Base-by-base conservation (phyloP, 2,888 invertebrate species). In the Sesamia inferens region DNA sequence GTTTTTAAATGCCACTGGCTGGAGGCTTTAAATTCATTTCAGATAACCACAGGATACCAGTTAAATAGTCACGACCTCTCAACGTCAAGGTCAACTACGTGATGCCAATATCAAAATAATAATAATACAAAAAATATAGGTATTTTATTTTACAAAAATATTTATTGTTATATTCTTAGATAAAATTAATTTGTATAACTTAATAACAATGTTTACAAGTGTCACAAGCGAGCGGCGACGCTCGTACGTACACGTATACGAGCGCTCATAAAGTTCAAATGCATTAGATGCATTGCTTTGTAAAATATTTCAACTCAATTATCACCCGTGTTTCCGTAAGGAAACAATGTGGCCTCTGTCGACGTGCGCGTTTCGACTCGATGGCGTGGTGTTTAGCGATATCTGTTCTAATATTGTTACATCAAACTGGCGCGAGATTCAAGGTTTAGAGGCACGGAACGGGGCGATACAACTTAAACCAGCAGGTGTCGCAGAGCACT, bases 181-280 rank as follows among this genome's bases (percentile, higher is more conserved):
- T 89, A 90, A 90, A 90, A 89, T 90, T 90, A 91, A 90, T 87
- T 85, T 87, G 81, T 78, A 89, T 90, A 90, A 89, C 88, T 88
- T 90, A 90, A 90, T 88, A 92, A 89, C 88, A 85, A 85, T 58
- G 85, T 74, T 74, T 85, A 85, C 78, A 78, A 65, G 19, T 22
- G 48, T 51, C 55, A 73, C 57, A 16, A 31, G 31, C 55, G 24
- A 24, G 19, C 72, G 10, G 39, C 44, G 31, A 22, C 42, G n/a
- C 68, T 8, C 13, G 31, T 39, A 24, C 47, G 48, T 42, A 61
- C 51, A 72, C 62, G n/a, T 47, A 44, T 51, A 58, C 78, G 31
- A 31, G 31, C 31, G 31, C 31, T 31, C 31, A 31, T 31, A 31
- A 31, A 31, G 31, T 31, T 31, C 31, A 31, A 31, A 31, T 31